A percentile compares a stretch with the other conserved stretches of the same genome.
These are phyloP conservation scores for Cyaniris semiargus DNA, from an alignment of 2,888 invertebrate species.

Conservation along the genomic window DNA sequence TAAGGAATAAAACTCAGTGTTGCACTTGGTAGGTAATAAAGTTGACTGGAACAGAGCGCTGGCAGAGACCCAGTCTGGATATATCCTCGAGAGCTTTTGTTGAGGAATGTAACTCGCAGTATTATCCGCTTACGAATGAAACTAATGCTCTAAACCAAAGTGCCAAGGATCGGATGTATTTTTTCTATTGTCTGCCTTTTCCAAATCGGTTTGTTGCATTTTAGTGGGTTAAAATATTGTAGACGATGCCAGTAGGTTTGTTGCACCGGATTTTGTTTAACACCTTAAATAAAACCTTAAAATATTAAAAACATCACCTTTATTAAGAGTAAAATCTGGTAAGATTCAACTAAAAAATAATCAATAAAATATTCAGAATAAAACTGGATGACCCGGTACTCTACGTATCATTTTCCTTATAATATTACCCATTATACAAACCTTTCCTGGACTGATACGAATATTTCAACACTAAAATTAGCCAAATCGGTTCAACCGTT, in stretches of 20 bases:
- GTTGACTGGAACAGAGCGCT: conserved; percentile 30
- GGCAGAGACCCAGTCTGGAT: conserved; percentile 31
- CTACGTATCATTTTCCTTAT: too few relatives aligned
- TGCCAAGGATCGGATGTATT: background rate
- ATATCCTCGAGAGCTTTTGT: conserved; percentile 32
- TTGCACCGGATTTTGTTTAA: background rate
- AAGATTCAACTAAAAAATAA: too few relatives aligned
- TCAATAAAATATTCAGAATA: too few relatives aligned
- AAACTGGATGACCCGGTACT: too few relatives aligned
- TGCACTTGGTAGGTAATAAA: conserved; percentile 30
- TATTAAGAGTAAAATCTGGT: too few relatives aligned
- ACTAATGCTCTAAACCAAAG: conserved; percentile 20
- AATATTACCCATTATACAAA: too few relatives aligned
- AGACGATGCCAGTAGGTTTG: background rate
- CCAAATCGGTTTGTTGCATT: background rate
- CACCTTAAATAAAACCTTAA: background rate
- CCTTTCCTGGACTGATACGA: too few relatives aligned
- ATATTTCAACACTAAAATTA: too few relatives aligned
- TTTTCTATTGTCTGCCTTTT: background rate
- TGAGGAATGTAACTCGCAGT: conserved; percentile 30
- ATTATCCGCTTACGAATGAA: conserved; percentile 26
- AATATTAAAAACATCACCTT: too few relatives aligned
- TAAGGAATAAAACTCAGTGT: conserved; percentile 26
- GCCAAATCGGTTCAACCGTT: too few relatives aligned
- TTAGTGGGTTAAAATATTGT: background rate